Evolutionary conservation across 2,797 vertebrate genomes (phyloP).

Genomic region (Pangasius krempfi): DNA sequence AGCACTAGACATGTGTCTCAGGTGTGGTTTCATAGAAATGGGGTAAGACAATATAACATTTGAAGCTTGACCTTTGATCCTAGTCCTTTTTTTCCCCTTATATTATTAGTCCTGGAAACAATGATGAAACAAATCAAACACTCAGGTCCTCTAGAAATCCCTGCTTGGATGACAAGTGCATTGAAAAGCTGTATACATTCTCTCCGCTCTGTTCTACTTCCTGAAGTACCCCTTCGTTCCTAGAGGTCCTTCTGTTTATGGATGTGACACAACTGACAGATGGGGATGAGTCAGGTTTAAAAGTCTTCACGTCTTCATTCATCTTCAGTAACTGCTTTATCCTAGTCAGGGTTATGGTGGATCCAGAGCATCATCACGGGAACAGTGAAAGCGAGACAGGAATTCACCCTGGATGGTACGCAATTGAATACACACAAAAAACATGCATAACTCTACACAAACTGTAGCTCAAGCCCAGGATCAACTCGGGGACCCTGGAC

Average conservation of each 20-base stretch:
- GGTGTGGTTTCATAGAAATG: constrained; percentile 14
- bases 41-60: not conserved
- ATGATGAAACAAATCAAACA: not conserved
- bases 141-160: not conserved
- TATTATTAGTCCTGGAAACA: not conserved
- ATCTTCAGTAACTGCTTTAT: not conserved
- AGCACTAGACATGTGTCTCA: constrained; percentile 14
- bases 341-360: not conserved
- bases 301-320: not conserved
- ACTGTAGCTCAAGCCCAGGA: not conserved
- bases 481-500: not conserved
- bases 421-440: not conserved
- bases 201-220: not conserved
- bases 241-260: not conserved
- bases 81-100: not conserved
- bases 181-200: not conserved
- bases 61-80: not conserved
- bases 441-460: not conserved
- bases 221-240: not conserved
- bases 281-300: not conserved
- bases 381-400: not conserved
- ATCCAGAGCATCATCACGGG: too few species aligned
- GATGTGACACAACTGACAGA: not conserved
- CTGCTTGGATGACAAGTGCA: not conserved
- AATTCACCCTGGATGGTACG: not conserved